Base-by-base conservation (phyloP, 2,888 invertebrate genomes). In the Falcaria lacertinaria region DNA sequence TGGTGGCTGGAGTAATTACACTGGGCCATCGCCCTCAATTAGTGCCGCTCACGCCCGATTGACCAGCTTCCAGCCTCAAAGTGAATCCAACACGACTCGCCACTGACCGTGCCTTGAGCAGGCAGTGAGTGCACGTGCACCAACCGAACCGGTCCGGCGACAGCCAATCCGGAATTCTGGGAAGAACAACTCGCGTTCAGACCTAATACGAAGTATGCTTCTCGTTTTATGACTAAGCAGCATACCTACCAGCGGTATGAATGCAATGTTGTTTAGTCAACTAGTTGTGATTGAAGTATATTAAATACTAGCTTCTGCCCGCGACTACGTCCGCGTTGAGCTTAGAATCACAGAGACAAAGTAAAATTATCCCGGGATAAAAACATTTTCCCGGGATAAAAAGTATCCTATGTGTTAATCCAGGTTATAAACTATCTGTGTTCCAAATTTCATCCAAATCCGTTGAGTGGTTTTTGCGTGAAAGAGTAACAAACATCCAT, bases 11-110 rank as follows among this genome's bases (percentile, higher is more conserved):
- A 47, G 41, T 54, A 63, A 64, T 64, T 60, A 59, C 63, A 47
- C 52, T 63, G 49, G 61, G 60, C 57, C 69, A 67, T 65, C 58
- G 64, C 51, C 66, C 67, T 59, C 62, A 60, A 66, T 71, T 64
- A 64, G 62, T 50, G 46, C 48, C 64, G 60, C 60, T 69, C 59
- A 60, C 58, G 60, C 55, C 54, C 54, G 50, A 59, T 49, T 52
- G 56, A 57, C 60, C 55, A 52, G 52, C 14, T 35, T 34, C n/a
- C 34, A 45, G 16, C 17, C 41, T 56, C 32, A 32, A 28, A 50
- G 50, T 42, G 44, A 44, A 46, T 43, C 33, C 43, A 41, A 38
- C 8, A 8, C 17, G 15, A 41, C 19, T 35, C 34, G 36, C 25
- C 48, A 54, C 60, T 51, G 51, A 43, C 48, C 44, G 45, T 62